These are phyloP conservation scores for Aplidium turbinatum DNA, from an alignment of 23 tunicate species.

Conservation along the genomic window DNA sequence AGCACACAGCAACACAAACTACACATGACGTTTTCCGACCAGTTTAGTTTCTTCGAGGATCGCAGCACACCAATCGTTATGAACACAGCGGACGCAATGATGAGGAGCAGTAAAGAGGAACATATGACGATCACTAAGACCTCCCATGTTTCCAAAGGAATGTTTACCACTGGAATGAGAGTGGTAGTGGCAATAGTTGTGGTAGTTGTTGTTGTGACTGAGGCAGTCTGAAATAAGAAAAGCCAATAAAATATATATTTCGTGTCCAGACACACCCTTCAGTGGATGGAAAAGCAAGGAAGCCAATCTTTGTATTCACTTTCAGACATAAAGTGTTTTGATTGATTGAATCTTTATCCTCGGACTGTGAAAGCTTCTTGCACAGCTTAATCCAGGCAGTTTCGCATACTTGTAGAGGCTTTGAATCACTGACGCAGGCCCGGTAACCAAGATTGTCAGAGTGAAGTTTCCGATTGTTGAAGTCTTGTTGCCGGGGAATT, in stretches of 20 bases:
- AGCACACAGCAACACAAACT: slow-evolving; percentile 7
- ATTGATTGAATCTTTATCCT: no score
- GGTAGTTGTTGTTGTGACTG: slow-evolving; percentile 5
- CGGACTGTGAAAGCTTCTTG: no score
- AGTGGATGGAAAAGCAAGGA: no score
- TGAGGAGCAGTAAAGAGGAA: neutral
- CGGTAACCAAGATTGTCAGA: no score
- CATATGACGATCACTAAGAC: neutral
- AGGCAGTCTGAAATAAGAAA: neutral
- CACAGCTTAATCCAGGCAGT: no score
- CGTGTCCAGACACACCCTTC: neutral
- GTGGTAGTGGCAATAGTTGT: slow-evolving; percentile 13
- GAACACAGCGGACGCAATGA: neutral
- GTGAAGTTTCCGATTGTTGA: no score
- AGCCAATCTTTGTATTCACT: no score
- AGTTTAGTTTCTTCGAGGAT: slow-evolving; percentile 11
- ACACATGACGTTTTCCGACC: neutral
- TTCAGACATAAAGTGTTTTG: no score
- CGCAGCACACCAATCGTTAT: slow-evolving; percentile 15
- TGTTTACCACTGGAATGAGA: neutral
- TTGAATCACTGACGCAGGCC: no score
- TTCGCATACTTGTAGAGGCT: no score
- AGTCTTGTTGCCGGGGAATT: no score
- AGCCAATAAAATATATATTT: neutral
- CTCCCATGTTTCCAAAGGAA: slow-evolving; percentile 7